phyloP scores from a whole-genome alignment of 2,113 vertebrate genomes.

The Zosterops hypoxanthus region DNA sequence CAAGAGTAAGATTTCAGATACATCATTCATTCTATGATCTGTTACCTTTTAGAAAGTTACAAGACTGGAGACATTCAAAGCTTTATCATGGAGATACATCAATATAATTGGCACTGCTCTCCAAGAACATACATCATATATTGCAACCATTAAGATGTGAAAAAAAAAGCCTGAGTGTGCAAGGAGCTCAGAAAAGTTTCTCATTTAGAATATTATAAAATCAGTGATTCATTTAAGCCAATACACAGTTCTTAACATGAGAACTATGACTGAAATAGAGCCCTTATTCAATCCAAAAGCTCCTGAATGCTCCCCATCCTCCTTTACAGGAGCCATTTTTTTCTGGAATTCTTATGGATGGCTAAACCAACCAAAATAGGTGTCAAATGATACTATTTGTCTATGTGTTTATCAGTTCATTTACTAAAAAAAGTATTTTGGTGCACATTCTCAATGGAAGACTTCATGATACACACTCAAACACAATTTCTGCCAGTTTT shows the following conservation, averaged over 20 bases:
- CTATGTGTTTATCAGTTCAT: not conserved
- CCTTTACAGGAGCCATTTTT: not conserved
- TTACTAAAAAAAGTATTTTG: not conserved
- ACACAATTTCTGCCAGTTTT: not conserved
- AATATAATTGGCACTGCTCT: not conserved
- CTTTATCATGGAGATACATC: not conserved
- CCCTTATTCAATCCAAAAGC: not conserved
- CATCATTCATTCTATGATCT: not conserved
- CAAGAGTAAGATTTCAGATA: not conserved
- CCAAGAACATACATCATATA: not conserved
- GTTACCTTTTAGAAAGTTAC: not conserved
- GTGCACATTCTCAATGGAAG: not conserved
- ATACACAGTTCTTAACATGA: not conserved
- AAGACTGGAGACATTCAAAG: not conserved
- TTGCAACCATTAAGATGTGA: not conserved
- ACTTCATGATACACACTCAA: not conserved
- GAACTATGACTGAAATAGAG: not conserved
- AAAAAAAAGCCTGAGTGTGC: not conserved
- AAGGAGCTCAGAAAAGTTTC: not conserved
- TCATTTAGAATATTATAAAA: not conserved
- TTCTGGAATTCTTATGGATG: not conserved
- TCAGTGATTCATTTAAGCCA: not conserved
- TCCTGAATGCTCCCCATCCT: not conserved
- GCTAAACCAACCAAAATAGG: not conserved
- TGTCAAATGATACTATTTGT: not conserved